Conservation (phyloP, 1,140 invertebrate species). For the Carposina sasakii region DNA sequence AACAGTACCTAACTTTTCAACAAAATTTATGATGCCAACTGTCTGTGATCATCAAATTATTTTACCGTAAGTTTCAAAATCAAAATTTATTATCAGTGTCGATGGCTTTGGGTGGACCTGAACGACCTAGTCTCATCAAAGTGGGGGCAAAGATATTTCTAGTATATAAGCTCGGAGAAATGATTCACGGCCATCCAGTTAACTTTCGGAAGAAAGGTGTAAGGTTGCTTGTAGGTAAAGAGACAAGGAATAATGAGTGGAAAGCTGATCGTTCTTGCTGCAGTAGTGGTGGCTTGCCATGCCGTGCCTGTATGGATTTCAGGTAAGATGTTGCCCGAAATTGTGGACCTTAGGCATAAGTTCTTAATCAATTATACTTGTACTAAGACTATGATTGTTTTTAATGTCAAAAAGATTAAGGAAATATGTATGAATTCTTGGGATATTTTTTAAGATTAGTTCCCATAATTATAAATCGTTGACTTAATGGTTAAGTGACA, state of each 20-base stretch:
- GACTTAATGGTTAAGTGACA: too few relatives aligned
- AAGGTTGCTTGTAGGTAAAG: conserved; percentile 24
- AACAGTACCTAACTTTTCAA: background rate
- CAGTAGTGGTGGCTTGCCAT: conserved; percentile 30
- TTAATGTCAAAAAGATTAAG: too few relatives aligned
- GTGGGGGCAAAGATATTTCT: conserved; percentile 43
- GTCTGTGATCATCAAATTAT: conserved; percentile 31
- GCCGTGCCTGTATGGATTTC: conserved; percentile 37
- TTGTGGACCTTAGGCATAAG: too few relatives aligned
- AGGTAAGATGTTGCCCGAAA: too few relatives aligned
- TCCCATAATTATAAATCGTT: too few relatives aligned
- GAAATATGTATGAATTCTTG: too few relatives aligned
- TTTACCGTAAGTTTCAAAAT: conserved; percentile 52
- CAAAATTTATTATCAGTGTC: conserved; percentile 51
- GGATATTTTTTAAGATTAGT: too few relatives aligned
- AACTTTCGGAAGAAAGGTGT: conserved; percentile 42
- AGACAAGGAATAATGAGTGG: conserved; percentile 45
- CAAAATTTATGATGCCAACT: conserved; percentile 41
- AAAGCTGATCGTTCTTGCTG: conserved; percentile 36
- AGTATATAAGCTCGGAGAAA: conserved; percentile 61
- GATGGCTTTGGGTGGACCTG: conserved; percentile 41
- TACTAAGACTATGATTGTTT: too few relatives aligned
- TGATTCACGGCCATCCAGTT: conserved; percentile 50
- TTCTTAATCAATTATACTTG: too few relatives aligned
- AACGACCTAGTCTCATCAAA: conserved; percentile 21